phyloP scores from a whole-genome alignment of 1,140 invertebrate species.

The Cylas formicarius region DNA sequence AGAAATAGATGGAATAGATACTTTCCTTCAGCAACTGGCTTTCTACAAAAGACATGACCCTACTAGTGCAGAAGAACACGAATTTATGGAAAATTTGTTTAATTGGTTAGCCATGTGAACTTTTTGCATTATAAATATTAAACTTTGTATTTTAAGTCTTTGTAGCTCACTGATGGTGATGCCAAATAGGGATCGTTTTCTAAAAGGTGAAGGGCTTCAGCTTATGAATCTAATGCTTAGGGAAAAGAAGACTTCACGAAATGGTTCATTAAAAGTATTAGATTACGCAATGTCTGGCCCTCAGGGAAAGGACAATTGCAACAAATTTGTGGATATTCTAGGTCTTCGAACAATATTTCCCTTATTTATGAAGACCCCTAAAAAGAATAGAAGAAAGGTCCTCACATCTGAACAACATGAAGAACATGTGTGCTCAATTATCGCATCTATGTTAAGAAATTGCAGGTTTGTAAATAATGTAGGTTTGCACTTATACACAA shows the following conservation, averaged over 20 bases:
- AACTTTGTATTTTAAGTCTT: slow-evolving; percentile 42
- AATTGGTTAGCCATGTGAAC: slow-evolving; percentile 57
- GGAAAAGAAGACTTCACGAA: slow-evolving; percentile 94
- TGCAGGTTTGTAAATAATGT: slow-evolving; percentile 47
- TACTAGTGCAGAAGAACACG: slow-evolving; percentile 81
- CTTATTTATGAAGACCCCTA: slow-evolving; percentile 97
- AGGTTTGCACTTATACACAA: too few relatives aligned
- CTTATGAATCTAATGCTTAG: slow-evolving; percentile 95
- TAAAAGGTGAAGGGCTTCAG: slow-evolving; percentile 91
- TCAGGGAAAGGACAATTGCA: slow-evolving; percentile 74
- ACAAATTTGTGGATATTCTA: slow-evolving; percentile 98
- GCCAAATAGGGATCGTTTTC: slow-evolving; percentile 84
- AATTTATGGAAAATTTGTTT: slow-evolving; percentile 99
- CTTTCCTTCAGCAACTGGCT: slow-evolving; percentile 89
- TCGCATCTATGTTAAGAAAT: slow-evolving; percentile 87
- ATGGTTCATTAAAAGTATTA: slow-evolving; percentile 93
- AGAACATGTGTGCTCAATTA: slow-evolving; percentile 92
- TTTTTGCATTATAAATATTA: background rate
- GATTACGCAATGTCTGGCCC: slow-evolving; percentile 91
- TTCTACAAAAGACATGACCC: slow-evolving; percentile 95
- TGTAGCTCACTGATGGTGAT: slow-evolving; percentile 88
- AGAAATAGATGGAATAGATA: slow-evolving; percentile 92
- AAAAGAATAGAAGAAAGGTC: slow-evolving; percentile 68
- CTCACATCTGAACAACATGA: slow-evolving; percentile 83
- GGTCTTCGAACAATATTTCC: slow-evolving; percentile 95